phyloP scores from a whole-genome alignment of 2,888 invertebrate species.

The Drosophila limbata region DNA sequence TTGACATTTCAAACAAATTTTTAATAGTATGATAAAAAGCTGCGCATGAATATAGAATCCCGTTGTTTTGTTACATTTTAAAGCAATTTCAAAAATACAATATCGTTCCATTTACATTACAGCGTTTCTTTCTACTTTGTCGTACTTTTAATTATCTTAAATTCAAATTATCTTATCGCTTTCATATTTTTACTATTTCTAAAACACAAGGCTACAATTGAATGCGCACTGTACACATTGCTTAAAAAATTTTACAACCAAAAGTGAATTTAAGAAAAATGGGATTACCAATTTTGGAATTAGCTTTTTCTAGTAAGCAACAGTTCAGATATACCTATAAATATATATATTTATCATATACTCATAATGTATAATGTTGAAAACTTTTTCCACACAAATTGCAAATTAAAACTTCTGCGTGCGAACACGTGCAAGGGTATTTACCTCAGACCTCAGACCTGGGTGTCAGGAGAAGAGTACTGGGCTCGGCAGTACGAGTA shows the following conservation, averaged over 20 bases:
- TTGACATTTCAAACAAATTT: too few relatives aligned
- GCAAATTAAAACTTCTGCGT: not conserved
- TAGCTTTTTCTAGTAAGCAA: too few relatives aligned
- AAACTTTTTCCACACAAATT: not conserved
- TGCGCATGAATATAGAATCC: too few relatives aligned
- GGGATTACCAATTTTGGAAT: too few relatives aligned
- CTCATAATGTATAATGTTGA: not conserved
- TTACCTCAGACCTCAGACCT: not conserved
- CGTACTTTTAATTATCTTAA: not conserved
- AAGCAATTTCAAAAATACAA: too few relatives aligned
- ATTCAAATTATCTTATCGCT: not conserved
- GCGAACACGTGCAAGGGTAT: slow-evolving; percentile 4
- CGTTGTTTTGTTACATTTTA: too few relatives aligned
- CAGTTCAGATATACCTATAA: too few relatives aligned
- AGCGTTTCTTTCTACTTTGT: not conserved
- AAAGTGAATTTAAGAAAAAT: too few relatives aligned
- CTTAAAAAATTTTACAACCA: too few relatives aligned
- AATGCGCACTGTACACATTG: too few relatives aligned
- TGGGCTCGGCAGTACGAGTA: not conserved
- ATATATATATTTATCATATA: not conserved
- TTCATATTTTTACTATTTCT: not conserved
- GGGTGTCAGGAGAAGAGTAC: not conserved
- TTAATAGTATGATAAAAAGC: too few relatives aligned
- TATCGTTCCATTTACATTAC: not conserved
- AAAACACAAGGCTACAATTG: too few relatives aligned